phyloP scores from a whole-genome alignment of 2,888 invertebrate genomes.

The Brachylomia viminalis region DNA sequence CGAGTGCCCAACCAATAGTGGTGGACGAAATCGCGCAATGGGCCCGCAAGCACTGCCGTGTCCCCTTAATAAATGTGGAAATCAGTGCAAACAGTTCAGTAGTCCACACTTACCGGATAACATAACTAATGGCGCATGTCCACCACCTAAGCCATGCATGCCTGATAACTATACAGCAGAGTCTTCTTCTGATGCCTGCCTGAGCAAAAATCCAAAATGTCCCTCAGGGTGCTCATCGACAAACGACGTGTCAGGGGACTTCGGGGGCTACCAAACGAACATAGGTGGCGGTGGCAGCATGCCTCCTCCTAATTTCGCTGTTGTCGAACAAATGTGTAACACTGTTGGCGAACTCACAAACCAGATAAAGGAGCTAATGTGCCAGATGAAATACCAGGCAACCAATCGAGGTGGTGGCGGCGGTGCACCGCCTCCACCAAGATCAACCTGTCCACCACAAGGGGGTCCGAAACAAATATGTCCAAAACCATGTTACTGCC shows the following conservation, averaged over 20 bases:
- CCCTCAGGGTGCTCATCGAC: conserved; percentile 63
- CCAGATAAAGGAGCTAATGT: conserved; percentile 73
- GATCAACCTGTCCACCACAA: conserved; percentile 36
- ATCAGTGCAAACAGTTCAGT: conserved; percentile 69
- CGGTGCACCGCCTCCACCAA: too few species aligned
- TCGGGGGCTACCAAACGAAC: conserved; percentile 14
- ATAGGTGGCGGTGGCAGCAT: too few species aligned
- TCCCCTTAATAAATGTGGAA: conserved; percentile 71
- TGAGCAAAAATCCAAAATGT: conserved; percentile 9
- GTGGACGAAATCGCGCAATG: too few species aligned
- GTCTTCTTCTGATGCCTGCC: conserved; percentile 44
- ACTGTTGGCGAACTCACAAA: conserved; percentile 73
- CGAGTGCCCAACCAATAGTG: conserved; percentile 68
- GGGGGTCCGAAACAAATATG: conserved; percentile 64
- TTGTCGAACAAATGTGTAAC: conserved; percentile 75
- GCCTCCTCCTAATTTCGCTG: conserved; percentile 46
- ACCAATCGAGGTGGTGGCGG: background rate
- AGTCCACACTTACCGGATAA: conserved; percentile 39
- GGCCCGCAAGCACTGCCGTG: conserved; percentile 28
- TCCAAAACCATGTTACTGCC: conserved; percentile 78
- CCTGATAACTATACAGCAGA: background rate
- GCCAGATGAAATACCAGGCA: conserved; percentile 66
- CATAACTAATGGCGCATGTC: fast-evolving
- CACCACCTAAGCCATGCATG: conserved; percentile 23
- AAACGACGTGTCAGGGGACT: conserved; percentile 69